Percentiles rank a stretch among this genome's conserved stretches.
Conservation (phyloP, 2,797 vertebrate genomes). For the Gymnoscopelus microlampas region DNA sequence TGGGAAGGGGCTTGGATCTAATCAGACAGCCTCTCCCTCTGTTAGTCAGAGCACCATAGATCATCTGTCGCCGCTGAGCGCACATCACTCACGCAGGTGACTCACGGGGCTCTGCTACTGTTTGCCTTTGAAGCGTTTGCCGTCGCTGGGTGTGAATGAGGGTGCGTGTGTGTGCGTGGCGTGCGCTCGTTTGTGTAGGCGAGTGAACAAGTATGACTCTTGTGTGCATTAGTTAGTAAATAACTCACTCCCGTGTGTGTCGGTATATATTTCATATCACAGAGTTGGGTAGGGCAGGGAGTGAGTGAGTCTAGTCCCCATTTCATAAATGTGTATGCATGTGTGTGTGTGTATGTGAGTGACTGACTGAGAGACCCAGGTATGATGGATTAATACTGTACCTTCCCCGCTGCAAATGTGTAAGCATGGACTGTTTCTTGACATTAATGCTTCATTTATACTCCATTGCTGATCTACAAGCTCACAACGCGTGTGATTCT, state of each 20-base stretch:
- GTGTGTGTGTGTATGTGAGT: constrained; percentile 10
- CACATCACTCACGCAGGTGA: constrained; percentile 53
- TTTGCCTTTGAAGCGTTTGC: constrained; percentile 47
- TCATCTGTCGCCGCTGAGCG: constrained; percentile 21
- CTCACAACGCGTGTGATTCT: no score
- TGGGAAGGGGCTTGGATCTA: constrained; percentile 42
- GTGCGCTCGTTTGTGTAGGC: background rate
- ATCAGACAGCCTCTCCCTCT: constrained; percentile 41
- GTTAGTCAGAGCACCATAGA: constrained; percentile 39
- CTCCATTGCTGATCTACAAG: no score
- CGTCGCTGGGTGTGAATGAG: constrained; percentile 38
- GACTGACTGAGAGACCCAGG: constrained; percentile 13
- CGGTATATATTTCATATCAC: no score
- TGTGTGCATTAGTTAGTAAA: no score
- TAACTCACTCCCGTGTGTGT: no score
- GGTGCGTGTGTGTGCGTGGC: constrained; percentile 32
- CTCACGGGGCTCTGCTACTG: constrained; percentile 28
- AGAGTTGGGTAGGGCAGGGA: no score
- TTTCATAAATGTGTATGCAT: constrained; percentile 4
- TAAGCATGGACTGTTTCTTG: constrained; percentile 64
- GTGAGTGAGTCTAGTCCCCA: background rate
- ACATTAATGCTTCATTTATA: background rate
- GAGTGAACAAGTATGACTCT: background rate
- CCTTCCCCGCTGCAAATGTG: constrained; percentile 57
- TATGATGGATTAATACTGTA: constrained; percentile 59